phyloP scores from a whole-genome alignment of 1,140 invertebrate genomes.

The Holcopasites calliopsidis region DNA sequence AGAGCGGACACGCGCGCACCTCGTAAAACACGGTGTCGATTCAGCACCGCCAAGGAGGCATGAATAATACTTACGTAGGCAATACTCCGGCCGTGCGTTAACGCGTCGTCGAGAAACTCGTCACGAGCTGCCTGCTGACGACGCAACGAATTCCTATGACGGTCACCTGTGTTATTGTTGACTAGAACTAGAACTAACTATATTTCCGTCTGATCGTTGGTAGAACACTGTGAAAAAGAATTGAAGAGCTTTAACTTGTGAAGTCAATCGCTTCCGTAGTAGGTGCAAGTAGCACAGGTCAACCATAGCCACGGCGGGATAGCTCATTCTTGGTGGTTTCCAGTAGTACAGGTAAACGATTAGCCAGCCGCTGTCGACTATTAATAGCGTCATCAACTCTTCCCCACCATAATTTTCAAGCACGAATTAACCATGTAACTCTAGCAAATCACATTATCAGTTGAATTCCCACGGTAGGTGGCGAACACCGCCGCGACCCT shows the following conservation, averaged over 20 bases:
- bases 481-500: too few species aligned
- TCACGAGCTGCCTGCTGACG: neutral
- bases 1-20: neutral
- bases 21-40: too few species aligned
- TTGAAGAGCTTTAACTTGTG: neutral
- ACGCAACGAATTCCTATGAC: neutral
- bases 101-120: slow-evolving; percentile 4
- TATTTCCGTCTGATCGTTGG: neutral
- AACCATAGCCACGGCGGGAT: too few species aligned
- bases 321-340: too few species aligned
- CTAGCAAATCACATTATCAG: slow-evolving; percentile 4
- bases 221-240: neutral
- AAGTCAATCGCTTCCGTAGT: neutral
- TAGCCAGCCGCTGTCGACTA: too few species aligned
- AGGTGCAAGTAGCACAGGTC: too few species aligned
- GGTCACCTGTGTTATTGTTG: neutral
- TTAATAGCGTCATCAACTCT: too few species aligned
- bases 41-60: slow-evolving; percentile 27
- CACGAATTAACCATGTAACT: too few species aligned
- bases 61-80: slow-evolving; percentile 42
- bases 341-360: too few species aligned
- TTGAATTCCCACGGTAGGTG: too few species aligned
- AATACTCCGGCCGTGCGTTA: slow-evolving; percentile 3
- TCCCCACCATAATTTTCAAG: too few species aligned
- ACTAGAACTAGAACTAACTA: neutral